Evolutionary conservation across 2,113 vertebrate species (phyloP).

Genomic region (Acinonyx jubatus): DNA sequence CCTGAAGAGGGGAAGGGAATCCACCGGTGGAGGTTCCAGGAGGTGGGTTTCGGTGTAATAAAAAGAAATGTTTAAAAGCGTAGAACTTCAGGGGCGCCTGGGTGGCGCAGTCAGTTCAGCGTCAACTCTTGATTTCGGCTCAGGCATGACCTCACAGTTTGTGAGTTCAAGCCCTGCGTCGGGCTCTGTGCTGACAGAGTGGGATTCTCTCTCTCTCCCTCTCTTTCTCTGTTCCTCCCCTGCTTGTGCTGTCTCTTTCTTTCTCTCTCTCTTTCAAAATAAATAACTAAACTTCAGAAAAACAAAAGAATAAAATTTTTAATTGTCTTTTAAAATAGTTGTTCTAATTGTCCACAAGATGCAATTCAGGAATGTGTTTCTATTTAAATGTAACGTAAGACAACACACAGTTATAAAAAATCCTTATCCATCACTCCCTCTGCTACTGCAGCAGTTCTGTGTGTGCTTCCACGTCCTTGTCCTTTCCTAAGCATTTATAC

Average conservation of each 20-base stretch:
- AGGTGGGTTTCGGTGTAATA: background rate
- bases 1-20: rapidly evolving
- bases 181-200: too few relatives aligned
- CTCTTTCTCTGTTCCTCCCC: too few relatives aligned
- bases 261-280: too few relatives aligned
- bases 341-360: background rate
- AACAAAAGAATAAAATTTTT: too few relatives aligned
- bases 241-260: too few relatives aligned
- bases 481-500: background rate
- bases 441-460: background rate
- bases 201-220: too few relatives aligned
- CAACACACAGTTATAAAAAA: background rate
- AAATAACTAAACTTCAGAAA: too few relatives aligned
- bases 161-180: too few relatives aligned
- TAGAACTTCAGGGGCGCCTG: background rate
- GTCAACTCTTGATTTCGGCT: too few relatives aligned
- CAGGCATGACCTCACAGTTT: too few relatives aligned
- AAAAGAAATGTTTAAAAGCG: background rate
- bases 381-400: background rate
- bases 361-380: background rate
- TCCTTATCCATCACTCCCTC: background rate
- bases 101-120: too few relatives aligned
- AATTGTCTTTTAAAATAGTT: background rate
- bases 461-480: background rate
- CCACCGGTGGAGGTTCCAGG: background rate